Base-by-base conservation (phyloP, 2,888 invertebrate genomes). In the Salticus scenicus region DNA sequence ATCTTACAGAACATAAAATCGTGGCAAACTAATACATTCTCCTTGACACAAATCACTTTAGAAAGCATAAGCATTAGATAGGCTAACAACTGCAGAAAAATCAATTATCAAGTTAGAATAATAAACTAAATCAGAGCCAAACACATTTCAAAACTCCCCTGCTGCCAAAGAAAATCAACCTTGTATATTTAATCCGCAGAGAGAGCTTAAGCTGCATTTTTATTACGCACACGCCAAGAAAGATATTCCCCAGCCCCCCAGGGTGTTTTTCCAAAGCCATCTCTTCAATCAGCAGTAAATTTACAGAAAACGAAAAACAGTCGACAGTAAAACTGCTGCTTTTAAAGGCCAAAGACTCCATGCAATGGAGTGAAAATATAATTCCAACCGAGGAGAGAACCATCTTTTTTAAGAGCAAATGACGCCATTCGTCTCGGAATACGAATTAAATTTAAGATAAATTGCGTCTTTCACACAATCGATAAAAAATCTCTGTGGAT, bases 211-310 rank as follows among this genome's bases (percentile, higher is more conserved):
- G n/a, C n/a, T n/a, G n/a, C n/a, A n/a, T n/a, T n/a, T n/a, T n/a
- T n/a, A n/a, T n/a, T n/a, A n/a, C n/a, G n/a, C n/a, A n/a, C n/a
- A n/a, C n/a, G n/a, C n/a, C n/a, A n/a, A n/a, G n/a, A n/a, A 71
- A 33, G 41, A 67, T 67, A 30, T 64, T 27, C 51, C 30, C 33
- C 20, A 7, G 14, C 67, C 33, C 67, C 67, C 67, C 24, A 37
- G 67, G 67, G 67, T 67, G 33, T 37, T n/a, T 57, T 57, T 57
- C 57, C 17, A 24, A 24, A 57, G 20, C 24, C 24, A 57, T 57
- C 57, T 57, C 24, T 12, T 24, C 57, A 57, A 57, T 57, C 57
- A 57, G 57, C 57, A 57, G 57, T 57, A 57, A 57, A 57, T 57
- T 57, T 12, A 20, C 24, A 8, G 24, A 5, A 47, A 4, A 20